Base-by-base conservation (phyloP, 2,113 vertebrate genomes). In the Antigone vipio region DNA sequence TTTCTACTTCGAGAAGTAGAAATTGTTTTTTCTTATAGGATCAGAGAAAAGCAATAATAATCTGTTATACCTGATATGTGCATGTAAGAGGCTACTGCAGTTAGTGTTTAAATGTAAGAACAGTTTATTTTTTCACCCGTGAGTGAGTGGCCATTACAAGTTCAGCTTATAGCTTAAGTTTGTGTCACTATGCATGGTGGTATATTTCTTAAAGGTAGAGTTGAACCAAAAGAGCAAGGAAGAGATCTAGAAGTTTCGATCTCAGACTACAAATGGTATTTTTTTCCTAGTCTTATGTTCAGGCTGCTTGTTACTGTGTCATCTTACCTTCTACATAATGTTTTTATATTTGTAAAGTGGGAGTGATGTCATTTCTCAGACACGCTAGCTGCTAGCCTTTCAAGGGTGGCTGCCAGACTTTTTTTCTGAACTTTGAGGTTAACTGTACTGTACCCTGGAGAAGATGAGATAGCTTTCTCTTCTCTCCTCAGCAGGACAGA, bases 141-240 rank as follows among this genome's bases (percentile, higher is more conserved):
- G 44, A 55, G 32, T 62, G 1, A 27, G 38, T 38, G 78, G 44
- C 15, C 17, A 15, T 49, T 66, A 18, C 6, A 24, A 42, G 40
- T 49, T 59, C 40, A 50, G 30, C 15, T 52, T 11, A 15, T 52
- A 24, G 24, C 40, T 66, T 20, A 45, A 44, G 14, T 53, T 67
- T 78, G 9, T 64, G 11, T 62, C 21, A 2, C 34, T 62, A 0
- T 58, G 8, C 27, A 18, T n/a, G 15, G 12, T 38, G 8, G 2
- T 34, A 4, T 62, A 15, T 50, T 85, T 90, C 38, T 58, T 66
- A 40, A 62, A 67, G 56, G 8, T 14, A 18, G 7, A 6, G 13
- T 15, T 71, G 35, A 74, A 71, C 42, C 30, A 45, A 34, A 84
- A 59, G 40, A 86, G 3, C 38, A 44, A 59, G 47, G 44, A 82